A percentile compares a stretch with the other conserved stretches of the same genome.
These are phyloP conservation scores for Pseudorhombus dupliciocellatus DNA, from an alignment of 2,113 vertebrate genomes.

Conservation along the genomic window DNA sequence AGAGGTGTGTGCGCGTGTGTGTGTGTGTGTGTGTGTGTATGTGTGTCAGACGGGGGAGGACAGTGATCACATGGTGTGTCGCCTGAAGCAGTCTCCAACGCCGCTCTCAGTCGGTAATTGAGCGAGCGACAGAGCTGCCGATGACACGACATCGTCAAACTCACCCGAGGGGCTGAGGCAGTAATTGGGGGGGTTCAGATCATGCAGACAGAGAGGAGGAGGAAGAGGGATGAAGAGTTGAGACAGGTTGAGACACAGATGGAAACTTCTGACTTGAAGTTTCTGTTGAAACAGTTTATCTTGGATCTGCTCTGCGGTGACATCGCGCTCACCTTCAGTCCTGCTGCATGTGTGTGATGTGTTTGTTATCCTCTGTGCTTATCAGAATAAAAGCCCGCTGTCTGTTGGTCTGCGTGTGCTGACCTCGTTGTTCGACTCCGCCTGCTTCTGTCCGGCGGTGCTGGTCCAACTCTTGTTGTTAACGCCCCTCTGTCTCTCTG, in stretches of 20 bases:
- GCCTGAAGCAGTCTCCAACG: conserved; percentile 62
- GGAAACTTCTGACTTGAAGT: no score
- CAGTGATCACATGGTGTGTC: conserved; percentile 14
- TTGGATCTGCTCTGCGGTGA: no score
- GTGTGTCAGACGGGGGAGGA: conserved; percentile 40
- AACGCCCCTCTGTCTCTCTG: neutral
- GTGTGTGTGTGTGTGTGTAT: conserved; percentile 25
- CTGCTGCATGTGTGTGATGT: conserved; percentile 48
- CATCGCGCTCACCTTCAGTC: no score
- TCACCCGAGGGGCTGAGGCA: conserved; percentile 57
- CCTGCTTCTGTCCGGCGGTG: no score
- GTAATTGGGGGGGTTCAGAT: conserved; percentile 72
- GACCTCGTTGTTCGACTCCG: neutral
- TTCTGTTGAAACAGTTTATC: neutral
- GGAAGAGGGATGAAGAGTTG: conserved; percentile 22
- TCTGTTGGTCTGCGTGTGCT: neutral
- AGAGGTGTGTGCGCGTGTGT: conserved; percentile 44
- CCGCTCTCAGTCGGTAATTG: conserved; percentile 66
- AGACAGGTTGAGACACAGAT: conserved; percentile 29
- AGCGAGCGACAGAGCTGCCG: conserved; percentile 60
- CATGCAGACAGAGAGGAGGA: neutral
- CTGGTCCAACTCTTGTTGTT: neutral
- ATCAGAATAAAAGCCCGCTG: neutral
- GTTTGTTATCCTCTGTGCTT: conserved; percentile 4
- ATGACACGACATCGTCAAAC: conserved; percentile 74